Conservation (phyloP, 2,797 vertebrate genomes). For the Sebastes diaconus region DNA sequence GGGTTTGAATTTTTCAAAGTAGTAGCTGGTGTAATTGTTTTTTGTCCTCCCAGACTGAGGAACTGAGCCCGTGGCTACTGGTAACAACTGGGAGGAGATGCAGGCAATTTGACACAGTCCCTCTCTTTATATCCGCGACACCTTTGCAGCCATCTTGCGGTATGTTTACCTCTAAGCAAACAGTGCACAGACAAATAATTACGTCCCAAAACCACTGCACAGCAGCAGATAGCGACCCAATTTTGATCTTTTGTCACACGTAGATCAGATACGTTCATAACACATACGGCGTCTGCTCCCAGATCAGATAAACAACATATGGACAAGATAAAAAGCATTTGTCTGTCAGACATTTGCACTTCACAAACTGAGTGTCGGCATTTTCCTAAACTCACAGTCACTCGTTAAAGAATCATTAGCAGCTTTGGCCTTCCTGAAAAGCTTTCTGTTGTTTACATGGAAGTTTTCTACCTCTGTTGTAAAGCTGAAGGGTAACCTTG, state of each 20-base stretch:
- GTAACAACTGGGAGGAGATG: conserved; percentile 25
- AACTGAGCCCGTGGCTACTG: conserved; percentile 40
- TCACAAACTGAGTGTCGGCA: background rate
- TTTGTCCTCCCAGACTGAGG: conserved; percentile 17
- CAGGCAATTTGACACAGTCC: conserved; percentile 31
- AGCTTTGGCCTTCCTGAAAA: conserved; percentile 1
- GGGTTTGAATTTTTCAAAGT: conserved; percentile 63
- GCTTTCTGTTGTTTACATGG: background rate
- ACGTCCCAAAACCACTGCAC: conserved; percentile 18
- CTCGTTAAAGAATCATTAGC: background rate
- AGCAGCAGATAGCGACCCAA: conserved; percentile 14
- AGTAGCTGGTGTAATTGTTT: conserved; percentile 55
- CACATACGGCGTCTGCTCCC: background rate
- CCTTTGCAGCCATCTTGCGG: conserved; percentile 15
- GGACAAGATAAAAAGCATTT: conserved; percentile 8
- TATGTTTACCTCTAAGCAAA: conserved; percentile 20
- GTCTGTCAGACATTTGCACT: background rate
- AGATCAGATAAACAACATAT: conserved; percentile 15
- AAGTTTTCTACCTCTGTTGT: background rate
- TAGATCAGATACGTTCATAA: conserved; percentile 20
- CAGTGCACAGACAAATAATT: conserved; percentile 35
- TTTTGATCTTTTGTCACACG: conserved; percentile 14
- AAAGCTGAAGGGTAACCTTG: conserved; percentile 3
- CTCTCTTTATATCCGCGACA: conserved; percentile 9
- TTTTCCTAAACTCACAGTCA: conserved; percentile 7